These are phyloP conservation scores for Nerophis lumbriciformis DNA, from an alignment of 2,113 vertebrate species.

Conservation along the genomic window DNA sequence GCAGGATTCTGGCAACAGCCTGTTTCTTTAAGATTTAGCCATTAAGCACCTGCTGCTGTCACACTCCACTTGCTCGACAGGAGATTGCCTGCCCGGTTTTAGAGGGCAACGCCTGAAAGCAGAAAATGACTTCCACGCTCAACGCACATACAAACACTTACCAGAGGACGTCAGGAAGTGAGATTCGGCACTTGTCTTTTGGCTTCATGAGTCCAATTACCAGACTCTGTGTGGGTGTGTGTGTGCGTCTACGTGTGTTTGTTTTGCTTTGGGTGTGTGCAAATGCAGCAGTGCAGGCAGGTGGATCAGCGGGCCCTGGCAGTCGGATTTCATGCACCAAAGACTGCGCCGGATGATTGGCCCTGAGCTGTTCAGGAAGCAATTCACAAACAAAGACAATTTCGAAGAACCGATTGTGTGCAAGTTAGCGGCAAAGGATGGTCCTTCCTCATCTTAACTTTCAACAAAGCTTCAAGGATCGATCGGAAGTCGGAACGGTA, in stretches of 20 bases:
- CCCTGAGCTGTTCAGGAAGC: conserved; percentile 30
- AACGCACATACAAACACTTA: conserved; percentile 10
- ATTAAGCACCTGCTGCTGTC: conserved; percentile 68
- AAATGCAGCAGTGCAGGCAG: conserved; percentile 31
- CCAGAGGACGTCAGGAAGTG: conserved; percentile 37
- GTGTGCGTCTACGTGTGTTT: conserved; percentile 1
- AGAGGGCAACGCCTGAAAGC: conserved; percentile 34
- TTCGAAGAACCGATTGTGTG: conserved; percentile 34
- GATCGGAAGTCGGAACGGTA: not conserved
- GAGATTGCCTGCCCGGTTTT: conserved; percentile 66
- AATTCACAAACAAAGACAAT: conserved; percentile 24
- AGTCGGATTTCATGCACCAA: conserved; percentile 66
- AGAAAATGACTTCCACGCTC: conserved; percentile 20
- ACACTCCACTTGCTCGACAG: conserved; percentile 47
- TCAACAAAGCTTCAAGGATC: conserved; percentile 15
- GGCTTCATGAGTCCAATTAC: conserved; percentile 61
- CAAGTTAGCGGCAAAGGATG: conserved; percentile 20
- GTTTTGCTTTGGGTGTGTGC: conserved; percentile 5
- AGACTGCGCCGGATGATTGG: conserved; percentile 48
- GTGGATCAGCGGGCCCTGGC: conserved; percentile 60
- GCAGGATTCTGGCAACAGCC: conserved; percentile 64
- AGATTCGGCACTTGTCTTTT: conserved; percentile 52
- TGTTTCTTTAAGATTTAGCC: conserved; percentile 62
- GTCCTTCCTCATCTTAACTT: conserved; percentile 19
- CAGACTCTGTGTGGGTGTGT: conserved; percentile 20